These are phyloP conservation scores for Dromius quadrimaculatus DNA, from an alignment of 2,888 invertebrate species.

Conservation along the genomic window DNA sequence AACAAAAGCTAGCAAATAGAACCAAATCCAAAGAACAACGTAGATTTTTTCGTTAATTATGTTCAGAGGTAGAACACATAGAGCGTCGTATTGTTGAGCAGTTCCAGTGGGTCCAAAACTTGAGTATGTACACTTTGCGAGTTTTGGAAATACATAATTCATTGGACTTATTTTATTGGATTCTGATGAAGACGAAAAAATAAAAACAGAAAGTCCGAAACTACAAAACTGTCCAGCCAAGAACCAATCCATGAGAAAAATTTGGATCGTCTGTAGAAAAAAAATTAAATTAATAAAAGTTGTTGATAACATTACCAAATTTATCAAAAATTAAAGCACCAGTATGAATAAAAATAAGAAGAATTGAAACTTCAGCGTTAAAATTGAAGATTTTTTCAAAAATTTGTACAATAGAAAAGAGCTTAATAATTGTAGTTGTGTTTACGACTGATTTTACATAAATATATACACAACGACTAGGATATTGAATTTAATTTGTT, in stretches of 20 bases:
- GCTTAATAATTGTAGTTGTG: no score
- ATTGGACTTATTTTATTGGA: slow-evolving; percentile 69
- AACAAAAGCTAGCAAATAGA: slow-evolving; percentile 73
- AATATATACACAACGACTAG: no score
- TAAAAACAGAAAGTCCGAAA: slow-evolving; percentile 71
- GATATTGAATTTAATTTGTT: no score
- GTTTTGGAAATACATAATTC: slow-evolving; percentile 77
- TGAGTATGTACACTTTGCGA: slow-evolving; percentile 74
- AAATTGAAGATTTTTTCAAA: no score
- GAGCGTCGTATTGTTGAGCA: slow-evolving; percentile 71
- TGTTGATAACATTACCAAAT: neutral
- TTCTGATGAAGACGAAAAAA: slow-evolving; percentile 61
- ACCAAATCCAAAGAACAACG: slow-evolving; percentile 81
- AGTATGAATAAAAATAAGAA: no score
- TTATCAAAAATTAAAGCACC: slow-evolving; percentile 18
- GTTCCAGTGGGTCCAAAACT: slow-evolving; percentile 73
- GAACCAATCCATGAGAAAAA: slow-evolving; percentile 76
- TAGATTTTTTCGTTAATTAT: slow-evolving; percentile 86
- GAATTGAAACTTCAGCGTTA: no score
- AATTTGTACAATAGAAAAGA: no score
- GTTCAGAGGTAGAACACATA: slow-evolving; percentile 83
- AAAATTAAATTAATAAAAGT: neutral
- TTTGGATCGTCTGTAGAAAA: slow-evolving; percentile 73
- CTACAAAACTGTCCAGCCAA: slow-evolving; percentile 73
- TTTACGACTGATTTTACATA: no score